A percentile compares a stretch with the other conserved stretches of the same genome.
Evolutionary conservation across 2,888 invertebrate genomes (phyloP).

Genomic region (Dichetophora obliterata): DNA sequence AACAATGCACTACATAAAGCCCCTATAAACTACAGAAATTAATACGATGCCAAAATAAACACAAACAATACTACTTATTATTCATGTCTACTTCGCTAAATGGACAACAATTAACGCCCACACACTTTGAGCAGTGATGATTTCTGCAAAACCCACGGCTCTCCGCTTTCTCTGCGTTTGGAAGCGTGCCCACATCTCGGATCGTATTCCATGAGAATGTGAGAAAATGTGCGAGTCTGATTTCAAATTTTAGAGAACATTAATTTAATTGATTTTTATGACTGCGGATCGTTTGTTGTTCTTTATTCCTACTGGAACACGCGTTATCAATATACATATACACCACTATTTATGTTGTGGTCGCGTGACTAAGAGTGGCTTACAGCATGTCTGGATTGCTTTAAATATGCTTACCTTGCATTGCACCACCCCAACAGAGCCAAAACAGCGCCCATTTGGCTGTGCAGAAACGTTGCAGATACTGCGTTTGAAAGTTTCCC

Average conservation of each 20-base stretch:
- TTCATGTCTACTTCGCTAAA: background rate
- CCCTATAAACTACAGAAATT: background rate
- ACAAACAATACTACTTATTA: background rate
- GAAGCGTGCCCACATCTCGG: conserved; percentile 22
- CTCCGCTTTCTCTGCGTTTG: background rate
- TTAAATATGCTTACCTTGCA: conserved; percentile 75
- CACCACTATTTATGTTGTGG: background rate
- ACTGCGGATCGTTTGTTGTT: background rate
- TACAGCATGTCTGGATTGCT: background rate
- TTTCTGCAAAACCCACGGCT: no score
- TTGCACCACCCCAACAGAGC: conserved; percentile 84
- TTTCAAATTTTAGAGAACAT: background rate
- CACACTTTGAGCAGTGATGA: background rate
- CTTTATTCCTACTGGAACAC: background rate
- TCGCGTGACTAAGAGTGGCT: background rate
- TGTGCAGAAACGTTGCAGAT: conserved; percentile 78
- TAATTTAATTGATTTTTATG: conserved; percentile 28
- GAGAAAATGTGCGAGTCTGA: background rate
- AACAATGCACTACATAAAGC: no score
- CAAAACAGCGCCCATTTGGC: conserved; percentile 86
- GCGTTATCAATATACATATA: background rate
- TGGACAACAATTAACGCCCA: conserved; percentile 8
- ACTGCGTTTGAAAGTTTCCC: conserved; percentile 75
- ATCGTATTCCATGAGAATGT: background rate
- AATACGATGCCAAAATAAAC: background rate